phyloP scores from a whole-genome alignment of 1,140 invertebrate species.

The Drosophila saltans region DNA sequence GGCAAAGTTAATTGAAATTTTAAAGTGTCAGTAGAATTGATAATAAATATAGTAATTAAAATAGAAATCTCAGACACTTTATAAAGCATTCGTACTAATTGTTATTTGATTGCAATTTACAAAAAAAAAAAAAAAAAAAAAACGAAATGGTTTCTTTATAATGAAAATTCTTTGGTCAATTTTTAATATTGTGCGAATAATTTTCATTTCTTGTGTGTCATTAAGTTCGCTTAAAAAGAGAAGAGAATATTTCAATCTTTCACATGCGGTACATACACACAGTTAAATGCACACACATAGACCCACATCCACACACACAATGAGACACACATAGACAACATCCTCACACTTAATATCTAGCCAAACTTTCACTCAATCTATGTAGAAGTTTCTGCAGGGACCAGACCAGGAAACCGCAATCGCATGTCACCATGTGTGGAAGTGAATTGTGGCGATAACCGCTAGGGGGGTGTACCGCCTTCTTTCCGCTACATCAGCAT shows the following conservation, averaged over 20 bases:
- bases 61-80: no score
- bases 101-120: neutral
- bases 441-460: conserved; percentile 20
- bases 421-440: conserved; percentile 38
- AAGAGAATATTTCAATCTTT: neutral
- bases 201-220: conserved; percentile 1
- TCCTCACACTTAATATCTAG: conserved; percentile 21
- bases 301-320: neutral
- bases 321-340: neutral
- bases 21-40: no score
- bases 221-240: neutral
- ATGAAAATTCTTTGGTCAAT: conserved; percentile 1
- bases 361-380: conserved; percentile 37
- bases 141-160: neutral
- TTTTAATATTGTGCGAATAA: neutral
- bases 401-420: conserved; percentile 33
- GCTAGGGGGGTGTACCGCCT: neutral
- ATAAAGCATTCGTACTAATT: neutral
- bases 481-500: neutral
- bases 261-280: neutral
- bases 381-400: conserved; percentile 14
- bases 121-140: no score
- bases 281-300: neutral
- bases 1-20: no score
- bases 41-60: no score